phyloP scores from a whole-genome alignment of 2,888 invertebrate genomes.

The Pseudoips prasinana region DNA sequence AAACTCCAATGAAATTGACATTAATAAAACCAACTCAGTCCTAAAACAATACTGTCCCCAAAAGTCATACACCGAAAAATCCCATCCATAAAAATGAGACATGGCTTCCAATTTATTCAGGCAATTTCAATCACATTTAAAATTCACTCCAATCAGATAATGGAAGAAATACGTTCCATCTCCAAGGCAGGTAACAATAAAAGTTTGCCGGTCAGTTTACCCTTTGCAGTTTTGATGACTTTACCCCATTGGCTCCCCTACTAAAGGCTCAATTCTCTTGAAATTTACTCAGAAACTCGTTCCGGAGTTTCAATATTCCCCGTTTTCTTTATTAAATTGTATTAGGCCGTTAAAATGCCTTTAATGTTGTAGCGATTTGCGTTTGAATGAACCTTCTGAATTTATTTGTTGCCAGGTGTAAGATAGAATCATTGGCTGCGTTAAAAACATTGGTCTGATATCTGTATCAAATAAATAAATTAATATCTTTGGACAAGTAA shows the following conservation, averaged over 20 bases:
- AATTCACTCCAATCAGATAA: conserved; percentile 31
- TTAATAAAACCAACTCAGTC: not conserved
- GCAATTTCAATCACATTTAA: conserved; percentile 23
- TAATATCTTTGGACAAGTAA: no score
- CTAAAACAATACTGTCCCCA: conserved; percentile 2
- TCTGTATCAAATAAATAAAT: no score
- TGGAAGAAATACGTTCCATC: conserved; percentile 21
- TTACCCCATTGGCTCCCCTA: conserved; percentile 1
- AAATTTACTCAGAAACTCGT: conserved; percentile 26
- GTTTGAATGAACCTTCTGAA: conserved; percentile 2
- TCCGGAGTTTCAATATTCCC: conserved; percentile 19
- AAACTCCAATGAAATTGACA: not conserved
- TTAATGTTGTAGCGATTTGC: conserved; percentile 14
- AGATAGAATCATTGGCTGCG: no score
- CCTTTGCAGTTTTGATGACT: conserved; percentile 37
- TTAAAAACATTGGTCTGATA: no score
- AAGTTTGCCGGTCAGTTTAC: conserved; percentile 29
- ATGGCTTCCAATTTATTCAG: conserved; percentile 16
- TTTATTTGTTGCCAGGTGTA: no score
- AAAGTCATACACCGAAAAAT: not conserved
- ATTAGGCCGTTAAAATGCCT: conserved; percentile 5
- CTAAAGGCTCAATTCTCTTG: conserved; percentile 21
- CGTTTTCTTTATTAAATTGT: conserved; percentile 23
- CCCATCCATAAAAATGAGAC: conserved; percentile 2
- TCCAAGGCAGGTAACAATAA: conserved; percentile 26